Evolutionary conservation across 2,888 invertebrate genomes (phyloP), one percentile per base, ranked within the genome.

Genomic region (Hirtodrosophila confusa): DNA sequence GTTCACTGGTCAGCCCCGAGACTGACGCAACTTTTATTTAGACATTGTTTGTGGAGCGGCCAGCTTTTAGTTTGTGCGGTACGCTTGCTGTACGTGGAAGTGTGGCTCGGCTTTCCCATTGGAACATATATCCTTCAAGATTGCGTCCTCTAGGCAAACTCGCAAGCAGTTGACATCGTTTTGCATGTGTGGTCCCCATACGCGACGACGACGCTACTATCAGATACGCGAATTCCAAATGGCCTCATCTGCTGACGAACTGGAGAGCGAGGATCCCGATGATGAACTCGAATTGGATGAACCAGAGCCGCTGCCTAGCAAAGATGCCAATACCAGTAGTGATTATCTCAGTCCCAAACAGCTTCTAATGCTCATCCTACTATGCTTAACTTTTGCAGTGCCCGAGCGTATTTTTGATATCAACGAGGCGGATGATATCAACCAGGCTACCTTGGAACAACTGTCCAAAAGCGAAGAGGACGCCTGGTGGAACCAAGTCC

Each of bases 401-500:
- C 96, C 96, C 68, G 93, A 94, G 56, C 94, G 94, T 92, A 93
- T 96, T 65, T 96, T 95, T 93, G 94, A 93, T 77, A 94, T 96
- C 85, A 94, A 96, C 88, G 94, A 95, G 74, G 91, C 94, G 63
- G 94, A 94, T 57, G 94, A 94, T 63, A 93, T 94, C 75, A 87
- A 72, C 17, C 93, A 94, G 44, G 92, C 92, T 6, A 92, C 92
- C 70, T 90, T 93, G 53, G 93, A 94, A 27, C 57, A 86, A 7
- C 51, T 91, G n/a, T 79, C 83, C 24, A 85, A 89, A 8, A 93
- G 93, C 49, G 93, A 93, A 37, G 93, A 93, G 47, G 93, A 94
- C 72, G 93, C 93, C 70, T 98, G 97, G 97, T 97, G 97, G 97
- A 96, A 95, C 89, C 94, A 95, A 85, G 94, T 95, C 79, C 95